Evolutionary conservation across 92 coral and sea anemone species (phyloP).

Genomic region (Meandrina meandrites): DNA sequence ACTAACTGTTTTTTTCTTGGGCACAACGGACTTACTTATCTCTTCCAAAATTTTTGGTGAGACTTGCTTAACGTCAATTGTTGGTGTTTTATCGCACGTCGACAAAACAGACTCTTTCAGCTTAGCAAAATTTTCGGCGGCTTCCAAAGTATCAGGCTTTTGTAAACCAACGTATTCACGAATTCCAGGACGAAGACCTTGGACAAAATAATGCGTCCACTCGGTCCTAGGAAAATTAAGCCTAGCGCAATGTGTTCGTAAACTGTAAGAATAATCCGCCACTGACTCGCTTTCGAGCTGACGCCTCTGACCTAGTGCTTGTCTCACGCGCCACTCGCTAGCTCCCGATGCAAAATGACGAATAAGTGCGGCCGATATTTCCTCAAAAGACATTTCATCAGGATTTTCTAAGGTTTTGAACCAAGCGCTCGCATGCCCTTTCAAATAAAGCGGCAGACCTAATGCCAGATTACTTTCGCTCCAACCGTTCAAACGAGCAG

Average conservation of each 20-base stretch:
- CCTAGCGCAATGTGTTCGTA: conserved; percentile 15
- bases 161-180: conserved; percentile 15
- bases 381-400: conserved; percentile 7
- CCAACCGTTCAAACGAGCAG: conserved; percentile 16
- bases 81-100: too few relatives aligned
- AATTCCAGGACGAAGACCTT: conserved; percentile 17
- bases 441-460: too few relatives aligned
- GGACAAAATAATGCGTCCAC: conserved; percentile 34
- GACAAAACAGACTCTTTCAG: too few relatives aligned
- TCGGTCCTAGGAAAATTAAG: conserved; percentile 21
- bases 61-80: too few relatives aligned
- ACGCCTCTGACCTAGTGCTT: conserved; percentile 33
- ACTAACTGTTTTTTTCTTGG: background rate
- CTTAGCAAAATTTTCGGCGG: conserved; percentile 8
- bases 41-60: too few relatives aligned
- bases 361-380: background rate
- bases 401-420: conserved; percentile 8
- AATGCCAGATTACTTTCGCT: background rate
- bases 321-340: too few relatives aligned
- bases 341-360: conserved; percentile 26
- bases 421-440: too few relatives aligned
- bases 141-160: conserved; percentile 18
- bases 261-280: conserved; percentile 7
- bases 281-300: conserved; percentile 20
- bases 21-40: background rate